A percentile compares a stretch with the other conserved stretches of the same genome.
phyloP scores from a whole-genome alignment of 2,888 invertebrate genomes.

The Melinaea marsaeus region DNA sequence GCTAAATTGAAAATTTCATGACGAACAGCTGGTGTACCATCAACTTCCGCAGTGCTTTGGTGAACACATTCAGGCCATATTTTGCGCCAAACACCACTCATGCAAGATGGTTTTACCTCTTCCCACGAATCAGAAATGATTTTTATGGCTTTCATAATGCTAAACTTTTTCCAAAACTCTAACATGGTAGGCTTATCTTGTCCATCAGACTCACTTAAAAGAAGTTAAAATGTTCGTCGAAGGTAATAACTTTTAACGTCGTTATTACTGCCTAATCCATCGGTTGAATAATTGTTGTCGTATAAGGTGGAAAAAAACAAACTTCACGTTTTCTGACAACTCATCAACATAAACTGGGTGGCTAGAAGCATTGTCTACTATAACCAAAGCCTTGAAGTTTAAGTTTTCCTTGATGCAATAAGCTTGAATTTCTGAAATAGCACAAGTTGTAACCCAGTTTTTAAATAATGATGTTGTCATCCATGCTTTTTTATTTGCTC shows the following conservation, averaged over 20 bases:
- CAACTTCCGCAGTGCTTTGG: neutral
- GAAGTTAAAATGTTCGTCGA: too few relatives aligned
- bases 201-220: too few relatives aligned
- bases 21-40: neutral
- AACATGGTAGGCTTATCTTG: too few relatives aligned
- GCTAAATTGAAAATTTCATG: neutral
- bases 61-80: neutral
- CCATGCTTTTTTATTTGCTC: too few relatives aligned
- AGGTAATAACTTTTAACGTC: too few relatives aligned
- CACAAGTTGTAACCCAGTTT: neutral
- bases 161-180: neutral
- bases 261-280: neutral
- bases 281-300: neutral
- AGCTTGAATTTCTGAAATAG: neutral
- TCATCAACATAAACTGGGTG: neutral
- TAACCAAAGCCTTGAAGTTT: neutral
- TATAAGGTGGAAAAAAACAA: neutral
- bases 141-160: neutral
- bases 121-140: neutral
- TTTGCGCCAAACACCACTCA: neutral
- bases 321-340: neutral
- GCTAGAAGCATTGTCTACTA: neutral
- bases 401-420: neutral
- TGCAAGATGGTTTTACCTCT: slow-evolving; percentile 1
- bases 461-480: neutral